Conservation (phyloP, 2,797 vertebrate species). For the Nasua narica region DNA sequence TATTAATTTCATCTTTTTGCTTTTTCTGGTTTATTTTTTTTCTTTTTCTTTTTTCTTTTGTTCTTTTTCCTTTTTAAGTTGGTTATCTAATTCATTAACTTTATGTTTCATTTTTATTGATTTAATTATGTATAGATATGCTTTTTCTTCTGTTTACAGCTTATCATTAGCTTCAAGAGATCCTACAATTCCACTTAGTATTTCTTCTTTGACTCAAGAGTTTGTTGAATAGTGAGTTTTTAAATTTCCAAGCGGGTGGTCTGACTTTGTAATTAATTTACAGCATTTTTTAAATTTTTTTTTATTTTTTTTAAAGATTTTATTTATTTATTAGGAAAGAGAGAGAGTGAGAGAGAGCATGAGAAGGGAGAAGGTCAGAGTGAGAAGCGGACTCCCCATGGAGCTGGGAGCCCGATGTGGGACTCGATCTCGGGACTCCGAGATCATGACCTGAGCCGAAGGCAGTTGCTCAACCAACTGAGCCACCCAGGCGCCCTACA, state of each 20-base stretch:
- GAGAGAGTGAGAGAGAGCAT: no score
- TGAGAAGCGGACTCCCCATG: no score
- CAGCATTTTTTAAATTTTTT: no score
- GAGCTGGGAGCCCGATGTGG: no score
- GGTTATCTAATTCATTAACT: not conserved
- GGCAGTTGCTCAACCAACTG: no score
- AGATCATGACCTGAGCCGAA: no score
- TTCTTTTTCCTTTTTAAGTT: not conserved
- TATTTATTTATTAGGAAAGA: no score
- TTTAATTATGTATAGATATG: not conserved
- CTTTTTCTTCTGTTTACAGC: not conserved
- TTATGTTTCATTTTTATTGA: not conserved
- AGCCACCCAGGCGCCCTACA: no score
- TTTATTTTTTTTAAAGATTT: no score
- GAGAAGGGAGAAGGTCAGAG: no score
- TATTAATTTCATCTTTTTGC: not conserved
- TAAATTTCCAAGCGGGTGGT: not conserved
- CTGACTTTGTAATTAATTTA: not conserved
- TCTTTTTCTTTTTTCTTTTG: no score
- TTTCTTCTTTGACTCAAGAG: not conserved
- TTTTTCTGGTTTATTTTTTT: not conserved
- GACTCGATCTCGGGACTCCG: no score
- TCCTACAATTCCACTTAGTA: not conserved
- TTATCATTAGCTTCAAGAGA: not conserved
- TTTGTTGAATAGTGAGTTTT: constrained; percentile 3